Evolutionary conservation across 2,888 invertebrate genomes (phyloP).

Genomic region (Drosophila gaucha): DNA sequence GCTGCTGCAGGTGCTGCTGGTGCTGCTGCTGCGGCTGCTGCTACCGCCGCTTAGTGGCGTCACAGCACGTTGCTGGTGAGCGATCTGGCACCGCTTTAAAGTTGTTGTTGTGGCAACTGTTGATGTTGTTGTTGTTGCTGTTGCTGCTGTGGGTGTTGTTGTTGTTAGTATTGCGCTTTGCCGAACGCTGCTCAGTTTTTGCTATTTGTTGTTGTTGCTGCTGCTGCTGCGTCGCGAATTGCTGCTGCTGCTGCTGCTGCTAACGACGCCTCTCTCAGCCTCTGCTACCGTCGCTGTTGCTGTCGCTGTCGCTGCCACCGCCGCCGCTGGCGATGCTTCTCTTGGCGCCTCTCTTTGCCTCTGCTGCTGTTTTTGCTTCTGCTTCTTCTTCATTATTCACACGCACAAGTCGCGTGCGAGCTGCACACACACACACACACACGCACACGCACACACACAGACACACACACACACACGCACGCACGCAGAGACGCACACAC

Average conservation of each 20-base stretch:
- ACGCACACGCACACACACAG: slow-evolving; percentile 30
- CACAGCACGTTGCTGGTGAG: too few species aligned
- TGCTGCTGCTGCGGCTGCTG: slow-evolving; percentile 22
- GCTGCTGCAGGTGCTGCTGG: slow-evolving; percentile 22
- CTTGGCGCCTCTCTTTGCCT: slow-evolving; percentile 38
- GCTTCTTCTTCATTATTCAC: slow-evolving; percentile 78
- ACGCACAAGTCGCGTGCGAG: slow-evolving; percentile 66
- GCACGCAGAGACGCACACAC: slow-evolving; percentile 32
- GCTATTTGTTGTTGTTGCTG: slow-evolving; percentile 72
- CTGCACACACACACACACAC: slow-evolving; percentile 55
- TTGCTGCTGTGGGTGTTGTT: slow-evolving; percentile 32
- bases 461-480: slow-evolving; percentile 37
- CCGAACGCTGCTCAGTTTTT: slow-evolving; percentile 79
- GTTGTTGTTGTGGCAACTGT: slow-evolving; percentile 13
- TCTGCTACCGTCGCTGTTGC: slow-evolving; percentile 31
- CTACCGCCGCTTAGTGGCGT: slow-evolving; percentile 23
- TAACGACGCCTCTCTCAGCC: slow-evolving; percentile 41
- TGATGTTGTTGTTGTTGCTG: slow-evolving; percentile 5
- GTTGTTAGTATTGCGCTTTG: slow-evolving; percentile 64
- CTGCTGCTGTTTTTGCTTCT: slow-evolving; percentile 68
- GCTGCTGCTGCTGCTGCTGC: slow-evolving; percentile 62
- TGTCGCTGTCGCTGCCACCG: slow-evolving; percentile 25
- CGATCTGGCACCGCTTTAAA: slow-evolving; percentile 31
- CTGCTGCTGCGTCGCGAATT: slow-evolving; percentile 72
- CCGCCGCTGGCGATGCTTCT: slow-evolving; percentile 43